Conservation (phyloP, 2,888 invertebrate species). For the Lumbricus terrestris region DNA sequence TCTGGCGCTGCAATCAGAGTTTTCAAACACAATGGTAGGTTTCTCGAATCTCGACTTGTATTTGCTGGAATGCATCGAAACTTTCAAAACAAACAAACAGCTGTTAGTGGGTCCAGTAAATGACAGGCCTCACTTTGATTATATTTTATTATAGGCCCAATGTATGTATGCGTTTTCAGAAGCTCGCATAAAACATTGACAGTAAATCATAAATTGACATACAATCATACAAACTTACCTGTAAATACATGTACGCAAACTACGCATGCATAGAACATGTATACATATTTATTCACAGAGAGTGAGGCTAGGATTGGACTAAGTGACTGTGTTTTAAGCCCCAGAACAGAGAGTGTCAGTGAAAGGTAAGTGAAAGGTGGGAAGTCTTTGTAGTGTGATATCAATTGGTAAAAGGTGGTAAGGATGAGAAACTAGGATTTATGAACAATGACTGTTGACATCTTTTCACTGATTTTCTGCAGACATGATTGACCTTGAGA, state of each 20-base stretch:
- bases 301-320: neutral
- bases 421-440: neutral
- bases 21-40: slow-evolving; percentile 68
- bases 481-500: slow-evolving; percentile 82
- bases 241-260: neutral
- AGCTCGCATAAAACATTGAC: too few relatives aligned
- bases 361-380: neutral
- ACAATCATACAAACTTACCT: too few relatives aligned
- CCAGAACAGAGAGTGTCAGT: too few relatives aligned
- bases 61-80: neutral
- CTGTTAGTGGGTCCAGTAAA: neutral
- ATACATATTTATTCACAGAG: neutral
- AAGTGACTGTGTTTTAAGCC: neutral
- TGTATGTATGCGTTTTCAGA: too few relatives aligned
- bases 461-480: slow-evolving; percentile 28
- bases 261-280: neutral
- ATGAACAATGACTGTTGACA: neutral
- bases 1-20: slow-evolving; percentile 82
- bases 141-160: too few relatives aligned
- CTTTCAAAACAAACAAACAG: neutral
- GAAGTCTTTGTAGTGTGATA: neutral
- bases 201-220: too few relatives aligned
- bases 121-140: too few relatives aligned
- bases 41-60: neutral
- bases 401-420: neutral